Percentiles rank a stretch among this genome's conserved stretches.
Evolutionary conservation across 2,113 vertebrate species (phyloP).

Genomic region (Spilogale gracilis): DNA sequence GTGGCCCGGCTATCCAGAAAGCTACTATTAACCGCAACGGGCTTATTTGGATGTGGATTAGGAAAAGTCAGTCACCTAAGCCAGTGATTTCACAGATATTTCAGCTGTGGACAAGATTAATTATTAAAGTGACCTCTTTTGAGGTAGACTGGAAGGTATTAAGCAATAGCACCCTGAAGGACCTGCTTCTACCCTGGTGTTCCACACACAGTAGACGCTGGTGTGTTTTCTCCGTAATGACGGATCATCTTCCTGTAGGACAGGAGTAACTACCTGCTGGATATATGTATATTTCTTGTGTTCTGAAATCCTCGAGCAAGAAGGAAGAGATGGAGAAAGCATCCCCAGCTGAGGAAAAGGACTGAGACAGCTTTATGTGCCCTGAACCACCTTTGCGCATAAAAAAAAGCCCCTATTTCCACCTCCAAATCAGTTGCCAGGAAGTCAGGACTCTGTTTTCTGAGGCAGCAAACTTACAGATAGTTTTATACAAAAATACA

Average conservation of each 20-base stretch:
- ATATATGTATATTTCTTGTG: background rate
- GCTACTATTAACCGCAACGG: background rate
- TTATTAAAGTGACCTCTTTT: background rate
- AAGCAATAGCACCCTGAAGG: background rate
- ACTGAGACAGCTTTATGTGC: background rate
- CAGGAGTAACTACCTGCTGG: background rate
- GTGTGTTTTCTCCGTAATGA: background rate
- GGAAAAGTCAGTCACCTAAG: background rate
- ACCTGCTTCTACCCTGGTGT: background rate
- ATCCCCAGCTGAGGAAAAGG: background rate
- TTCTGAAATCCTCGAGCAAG: conserved; percentile 54
- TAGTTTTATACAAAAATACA: background rate
- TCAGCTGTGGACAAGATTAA: background rate
- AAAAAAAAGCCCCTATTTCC: background rate
- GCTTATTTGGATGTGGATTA: background rate
- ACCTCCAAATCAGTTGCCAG: background rate
- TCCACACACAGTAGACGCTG: fast-evolving
- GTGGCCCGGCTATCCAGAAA: background rate
- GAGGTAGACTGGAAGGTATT: background rate
- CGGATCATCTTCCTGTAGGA: background rate
- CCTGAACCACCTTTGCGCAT: background rate
- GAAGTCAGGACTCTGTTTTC: background rate
- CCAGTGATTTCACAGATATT: background rate
- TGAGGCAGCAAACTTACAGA: background rate
- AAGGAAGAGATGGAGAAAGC: conserved; percentile 31